phyloP scores from a whole-genome alignment of 2,797 vertebrate genomes.

The Yasuhikotakia modesta region DNA sequence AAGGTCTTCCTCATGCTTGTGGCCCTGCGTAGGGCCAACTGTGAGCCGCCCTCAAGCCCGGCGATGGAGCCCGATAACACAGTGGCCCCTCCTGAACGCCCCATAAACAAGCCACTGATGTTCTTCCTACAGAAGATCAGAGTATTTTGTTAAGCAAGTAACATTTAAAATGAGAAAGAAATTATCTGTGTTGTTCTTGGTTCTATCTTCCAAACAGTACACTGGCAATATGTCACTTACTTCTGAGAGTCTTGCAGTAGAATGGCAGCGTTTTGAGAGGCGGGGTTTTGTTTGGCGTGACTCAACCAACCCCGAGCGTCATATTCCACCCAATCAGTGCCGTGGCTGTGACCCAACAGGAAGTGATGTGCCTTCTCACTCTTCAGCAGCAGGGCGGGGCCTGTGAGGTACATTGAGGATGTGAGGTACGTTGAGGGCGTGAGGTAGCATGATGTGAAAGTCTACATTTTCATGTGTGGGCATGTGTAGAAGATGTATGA shows the following conservation, averaged over 20 bases:
- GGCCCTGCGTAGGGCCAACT: slow-evolving; percentile 90
- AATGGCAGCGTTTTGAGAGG: slow-evolving; percentile 84
- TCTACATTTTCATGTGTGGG: not conserved
- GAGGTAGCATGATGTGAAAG: not conserved
- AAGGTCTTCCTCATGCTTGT: slow-evolving; percentile 98
- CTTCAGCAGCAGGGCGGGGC: slow-evolving; percentile 80
- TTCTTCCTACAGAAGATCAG: slow-evolving; percentile 81
- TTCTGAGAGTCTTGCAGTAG: slow-evolving; percentile 96
- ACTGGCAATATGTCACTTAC: slow-evolving; percentile 67
- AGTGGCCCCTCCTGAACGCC: slow-evolving; percentile 82
- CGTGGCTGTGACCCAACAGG: slow-evolving; percentile 90
- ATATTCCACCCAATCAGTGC: slow-evolving; percentile 96
- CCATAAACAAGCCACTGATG: slow-evolving; percentile 91
- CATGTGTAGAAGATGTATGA: not conserved
- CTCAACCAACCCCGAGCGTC: slow-evolving; percentile 88
- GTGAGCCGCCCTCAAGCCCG: slow-evolving; percentile 91
- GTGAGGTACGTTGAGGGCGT: not conserved
- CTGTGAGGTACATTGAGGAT: slow-evolving; percentile 64
- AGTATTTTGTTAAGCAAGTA: not conserved
- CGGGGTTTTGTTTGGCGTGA: slow-evolving; percentile 92
- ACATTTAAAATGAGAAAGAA: not conserved
- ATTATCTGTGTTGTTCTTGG: too few relatives aligned
- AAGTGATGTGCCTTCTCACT: slow-evolving; percentile 88
- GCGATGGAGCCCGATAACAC: slow-evolving; percentile 94
- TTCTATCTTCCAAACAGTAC: too few relatives aligned